Evolutionary conservation across 2,888 invertebrate species (phyloP), one percentile per base, ranked within the genome.

Genomic region (Trimorus sp.): DNA sequence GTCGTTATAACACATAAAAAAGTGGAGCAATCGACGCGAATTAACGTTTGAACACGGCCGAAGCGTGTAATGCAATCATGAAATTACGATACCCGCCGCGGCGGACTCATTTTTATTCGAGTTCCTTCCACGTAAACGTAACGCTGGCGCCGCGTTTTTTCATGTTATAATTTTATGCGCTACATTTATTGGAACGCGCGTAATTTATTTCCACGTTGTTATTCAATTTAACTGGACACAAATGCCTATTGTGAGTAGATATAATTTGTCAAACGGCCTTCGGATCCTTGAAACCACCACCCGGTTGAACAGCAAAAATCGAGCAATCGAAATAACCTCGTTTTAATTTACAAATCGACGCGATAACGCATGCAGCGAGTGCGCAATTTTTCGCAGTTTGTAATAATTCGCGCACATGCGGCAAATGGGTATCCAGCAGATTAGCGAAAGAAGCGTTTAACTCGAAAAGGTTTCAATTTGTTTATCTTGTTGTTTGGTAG

Each of bases 401-500:
- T 68, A 68, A 68, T 62, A 56, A 66, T 75, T 62, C 54, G 68
- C 51, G 75, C 54, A 11, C 54, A 53, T 62, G 54, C 38, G 54
- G 48, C 60, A 36, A 62, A 73, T 62, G 73, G 70, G 54, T 79
- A 62, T 73, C 56, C 49, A 74, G 16, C 38, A 75, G 68, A 68
- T 75, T 65, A 70, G 60, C 63, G 48, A 59, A 75, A 80, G 66
- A 66, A 80, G 75, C 70, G 70, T 75, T 75, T 70, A 65, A 56
- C 59, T 79, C 70, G 53, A 51, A 70, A 79, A 80, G 75, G 75
- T 70, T 80, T 80, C 79, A 75, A 80, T 80, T 75, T 76, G 71
- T 80, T 80, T 80, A 76, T 80, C 76, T 81, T 73, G 81, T 73
- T 81, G 69, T 68, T 69, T 60, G 77, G 77, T 70, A 78, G 74